A percentile compares a stretch with the other conserved stretches of the same genome.
Conservation (phyloP, 2,888 invertebrate species). For the Drosophila mercatorum region DNA sequence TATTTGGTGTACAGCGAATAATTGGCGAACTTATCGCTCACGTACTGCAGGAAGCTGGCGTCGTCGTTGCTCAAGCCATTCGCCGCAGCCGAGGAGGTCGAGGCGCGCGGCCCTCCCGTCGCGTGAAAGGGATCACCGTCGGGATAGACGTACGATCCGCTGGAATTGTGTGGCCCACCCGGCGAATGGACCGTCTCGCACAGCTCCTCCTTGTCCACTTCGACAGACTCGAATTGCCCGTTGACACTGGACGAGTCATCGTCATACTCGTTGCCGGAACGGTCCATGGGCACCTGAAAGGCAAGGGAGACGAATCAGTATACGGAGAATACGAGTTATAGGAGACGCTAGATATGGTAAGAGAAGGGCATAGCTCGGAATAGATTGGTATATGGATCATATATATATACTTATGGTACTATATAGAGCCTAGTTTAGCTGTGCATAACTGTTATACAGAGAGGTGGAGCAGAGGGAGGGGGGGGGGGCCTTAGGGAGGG, state of each 20-base stretch:
- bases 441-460: not conserved
- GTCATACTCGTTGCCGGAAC: slow-evolving; percentile 10
- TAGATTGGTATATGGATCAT: too few relatives aligned
- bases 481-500: too few relatives aligned
- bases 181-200: slow-evolving; percentile 19
- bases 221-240: slow-evolving; percentile 37
- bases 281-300: slow-evolving; percentile 25
- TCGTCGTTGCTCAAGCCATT: slow-evolving; percentile 33
- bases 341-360: too few relatives aligned
- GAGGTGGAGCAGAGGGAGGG: too few relatives aligned
- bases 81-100: not conserved
- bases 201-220: slow-evolving; percentile 48
- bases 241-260: slow-evolving; percentile 4
- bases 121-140: slow-evolving; percentile 26
- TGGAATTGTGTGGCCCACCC: slow-evolving; percentile 7
- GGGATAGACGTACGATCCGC: slow-evolving; percentile 19
- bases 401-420: too few relatives aligned
- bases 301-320: not conserved
- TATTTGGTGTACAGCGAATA: slow-evolving; percentile 50
- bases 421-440: too few relatives aligned
- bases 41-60: slow-evolving; percentile 48
- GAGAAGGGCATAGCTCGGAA: too few relatives aligned
- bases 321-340: too few relatives aligned
- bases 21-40: slow-evolving; percentile 51
- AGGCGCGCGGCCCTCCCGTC: not conserved